Percentiles rank a stretch among this genome's conserved stretches.
Conservation (phyloP, 2,797 vertebrate species). For the Steatocranus sp. region DNA sequence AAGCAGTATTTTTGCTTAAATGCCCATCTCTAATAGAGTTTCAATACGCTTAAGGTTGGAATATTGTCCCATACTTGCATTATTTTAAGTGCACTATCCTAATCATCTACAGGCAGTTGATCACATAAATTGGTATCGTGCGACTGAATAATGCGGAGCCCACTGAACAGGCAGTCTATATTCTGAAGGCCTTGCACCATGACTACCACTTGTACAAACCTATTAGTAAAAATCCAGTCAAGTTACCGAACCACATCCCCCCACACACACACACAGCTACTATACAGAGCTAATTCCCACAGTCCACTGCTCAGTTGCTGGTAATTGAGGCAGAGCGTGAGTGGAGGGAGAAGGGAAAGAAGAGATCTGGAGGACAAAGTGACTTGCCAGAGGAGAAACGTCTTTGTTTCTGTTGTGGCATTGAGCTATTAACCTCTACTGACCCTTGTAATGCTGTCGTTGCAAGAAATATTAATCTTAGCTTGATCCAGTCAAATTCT, state of each 20-base stretch:
- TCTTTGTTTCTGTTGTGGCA: conserved; percentile 31
- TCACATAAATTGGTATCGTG: conserved; percentile 38
- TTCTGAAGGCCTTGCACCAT: conserved; percentile 25
- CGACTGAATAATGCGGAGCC: conserved; percentile 7
- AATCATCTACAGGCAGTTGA: conserved; percentile 42
- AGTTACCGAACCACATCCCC: not conserved
- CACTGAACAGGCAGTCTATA: conserved; percentile 21
- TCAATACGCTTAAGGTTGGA: not conserved
- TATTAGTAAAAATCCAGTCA: conserved; percentile 54
- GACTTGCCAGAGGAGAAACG: conserved; percentile 38
- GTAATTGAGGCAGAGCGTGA: conserved; percentile 52
- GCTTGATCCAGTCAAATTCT: not conserved
- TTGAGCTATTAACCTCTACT: conserved; percentile 45
- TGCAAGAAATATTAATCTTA: conserved; percentile 21
- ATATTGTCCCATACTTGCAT: not conserved
- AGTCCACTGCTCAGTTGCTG: conserved; percentile 36
- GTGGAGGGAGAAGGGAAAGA: not conserved
- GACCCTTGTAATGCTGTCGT: conserved; percentile 17
- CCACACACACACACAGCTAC: not conserved
- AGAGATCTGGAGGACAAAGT: conserved; percentile 42
- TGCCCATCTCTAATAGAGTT: not conserved
- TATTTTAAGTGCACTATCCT: conserved; percentile 21
- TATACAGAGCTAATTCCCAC: conserved; percentile 55
- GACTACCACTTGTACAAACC: conserved; percentile 48
- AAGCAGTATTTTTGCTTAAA: not conserved